These are phyloP conservation scores for Zaprionus bogoriensis DNA, from an alignment of 2,888 invertebrate species.

Conservation along the genomic window DNA sequence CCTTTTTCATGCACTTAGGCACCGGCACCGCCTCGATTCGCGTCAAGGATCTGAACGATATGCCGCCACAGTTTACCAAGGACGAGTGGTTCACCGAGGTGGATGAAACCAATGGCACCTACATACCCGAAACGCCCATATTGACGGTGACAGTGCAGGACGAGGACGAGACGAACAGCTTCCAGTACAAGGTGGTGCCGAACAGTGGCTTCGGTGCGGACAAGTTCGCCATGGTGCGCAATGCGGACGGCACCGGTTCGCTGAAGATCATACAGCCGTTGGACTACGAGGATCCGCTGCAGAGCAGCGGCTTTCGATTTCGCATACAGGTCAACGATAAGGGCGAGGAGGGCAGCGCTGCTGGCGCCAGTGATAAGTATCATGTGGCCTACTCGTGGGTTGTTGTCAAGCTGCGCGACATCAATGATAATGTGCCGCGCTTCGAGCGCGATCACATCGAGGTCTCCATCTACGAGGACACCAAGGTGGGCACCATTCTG, in stretches of 20 bases:
- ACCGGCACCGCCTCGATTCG: constrained; percentile 96
- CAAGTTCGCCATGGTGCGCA: constrained; percentile 97
- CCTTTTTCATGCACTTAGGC: too few species aligned
- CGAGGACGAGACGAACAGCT: constrained; percentile 97
- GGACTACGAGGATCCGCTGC: constrained; percentile 96
- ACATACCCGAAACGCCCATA: constrained; percentile 95
- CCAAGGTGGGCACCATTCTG: constrained; percentile 93
- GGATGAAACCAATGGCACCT: constrained; percentile 95
- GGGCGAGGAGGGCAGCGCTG: constrained; percentile 93
- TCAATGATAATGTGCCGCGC: constrained; percentile 97
- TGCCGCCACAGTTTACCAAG: constrained; percentile 97
- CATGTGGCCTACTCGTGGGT: constrained; percentile 98
- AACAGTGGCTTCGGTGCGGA: constrained; percentile 97
- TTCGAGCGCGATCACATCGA: constrained; percentile 96
- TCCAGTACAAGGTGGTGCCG: constrained; percentile 96
- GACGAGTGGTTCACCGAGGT: constrained; percentile 98
- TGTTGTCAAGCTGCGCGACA: constrained; percentile 94
- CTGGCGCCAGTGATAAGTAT: constrained; percentile 96
- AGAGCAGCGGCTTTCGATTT: constrained; percentile 97
- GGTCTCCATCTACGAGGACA: constrained; percentile 94
- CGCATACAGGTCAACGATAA: constrained; percentile 95
- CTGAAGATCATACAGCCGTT: constrained; percentile 96
- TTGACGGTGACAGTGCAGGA: constrained; percentile 96
- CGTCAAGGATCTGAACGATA: constrained; percentile 98
- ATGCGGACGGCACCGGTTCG: constrained; percentile 96